Percentiles rank a stretch among this genome's conserved stretches.
phyloP scores from a whole-genome alignment of 2,888 invertebrate genomes.

The Tetragonisca angustula region DNA sequence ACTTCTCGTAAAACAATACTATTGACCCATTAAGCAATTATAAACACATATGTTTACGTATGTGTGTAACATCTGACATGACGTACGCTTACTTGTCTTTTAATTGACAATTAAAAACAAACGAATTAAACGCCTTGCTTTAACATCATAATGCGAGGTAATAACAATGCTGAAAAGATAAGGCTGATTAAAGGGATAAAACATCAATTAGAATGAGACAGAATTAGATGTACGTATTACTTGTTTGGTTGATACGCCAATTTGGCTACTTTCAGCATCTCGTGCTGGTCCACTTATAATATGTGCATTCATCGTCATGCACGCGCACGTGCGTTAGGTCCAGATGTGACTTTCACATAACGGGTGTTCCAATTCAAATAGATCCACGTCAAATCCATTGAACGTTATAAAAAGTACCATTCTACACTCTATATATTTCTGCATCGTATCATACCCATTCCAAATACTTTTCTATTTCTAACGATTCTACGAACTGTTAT shows the following conservation, averaged over 20 bases:
- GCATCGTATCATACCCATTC: too few species aligned
- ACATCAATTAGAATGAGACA: neutral
- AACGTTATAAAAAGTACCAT: too few species aligned
- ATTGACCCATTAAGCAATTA: neutral
- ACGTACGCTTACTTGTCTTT: neutral
- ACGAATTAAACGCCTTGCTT: neutral
- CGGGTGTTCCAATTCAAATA: conserved; percentile 13
- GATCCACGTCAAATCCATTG: too few species aligned
- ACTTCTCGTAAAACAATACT: neutral
- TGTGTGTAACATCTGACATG: neutral
- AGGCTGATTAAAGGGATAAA: neutral
- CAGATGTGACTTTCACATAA: conserved; percentile 31
- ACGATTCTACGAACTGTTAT: too few species aligned
- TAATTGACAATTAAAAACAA: neutral
- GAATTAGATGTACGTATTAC: neutral
- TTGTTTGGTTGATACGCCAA: conserved; percentile 12
- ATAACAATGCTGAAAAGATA: neutral
- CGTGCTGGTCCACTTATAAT: conserved; percentile 16
- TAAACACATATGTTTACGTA: neutral
- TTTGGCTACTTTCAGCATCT: conserved; percentile 28
- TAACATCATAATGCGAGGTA: neutral
- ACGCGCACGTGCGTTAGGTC: conserved; percentile 28
- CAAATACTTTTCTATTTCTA: too few species aligned
- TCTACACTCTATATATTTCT: too few species aligned
- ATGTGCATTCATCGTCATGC: conserved; percentile 29